Evolutionary conservation across 2,797 vertebrate species (phyloP), one percentile per base, ranked within the genome.

Genomic region (Micropoecilia bifurca): DNA sequence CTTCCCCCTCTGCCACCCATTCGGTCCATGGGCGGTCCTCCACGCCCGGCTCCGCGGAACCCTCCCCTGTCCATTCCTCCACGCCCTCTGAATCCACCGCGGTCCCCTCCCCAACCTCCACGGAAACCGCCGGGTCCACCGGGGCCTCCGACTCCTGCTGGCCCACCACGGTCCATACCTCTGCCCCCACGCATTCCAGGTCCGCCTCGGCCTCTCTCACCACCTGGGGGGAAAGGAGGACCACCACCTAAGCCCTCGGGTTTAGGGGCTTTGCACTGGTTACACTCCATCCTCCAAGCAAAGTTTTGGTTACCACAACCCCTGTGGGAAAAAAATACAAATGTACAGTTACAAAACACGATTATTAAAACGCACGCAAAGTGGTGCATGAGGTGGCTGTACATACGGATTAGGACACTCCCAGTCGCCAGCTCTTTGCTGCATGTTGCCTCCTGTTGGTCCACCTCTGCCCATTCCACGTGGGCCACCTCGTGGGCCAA

Each of bases 231-330:
- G 36, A 98, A 99, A 0, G 97, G 97, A 5, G 98, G 97, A 0
- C 97, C 97, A 53, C 94, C 92, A 0, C 94, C 94, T 6, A 99
- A 94, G 39, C 98, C 98, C 80, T 99, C 98, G 0, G 98, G 98
- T 90, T 98, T 99, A 0, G 98, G 98, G 36, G 99, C 98, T 94
- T 99, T 99, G 95, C 99, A 99, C 92, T 99, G 98, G 95, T 99
- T 99, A 89, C 99, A 99, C 86, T 99, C 99, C 53, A 97, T 99
- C 92, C 99, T 96, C 99, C 99, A 99, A 73, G 98, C 97, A 71
- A 99, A 99, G 93, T 99, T 99, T 93, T 99, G 98, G 95, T 99
- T 99, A 47, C 98, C 97, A 83, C 98, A 99, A 3, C 97, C 95
- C 53, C 96, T 96, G 80, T 0, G 74, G 85, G 39, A 0, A 25